phyloP scores from a whole-genome alignment of 2,888 invertebrate genomes.

The Rapana venosa region DNA sequence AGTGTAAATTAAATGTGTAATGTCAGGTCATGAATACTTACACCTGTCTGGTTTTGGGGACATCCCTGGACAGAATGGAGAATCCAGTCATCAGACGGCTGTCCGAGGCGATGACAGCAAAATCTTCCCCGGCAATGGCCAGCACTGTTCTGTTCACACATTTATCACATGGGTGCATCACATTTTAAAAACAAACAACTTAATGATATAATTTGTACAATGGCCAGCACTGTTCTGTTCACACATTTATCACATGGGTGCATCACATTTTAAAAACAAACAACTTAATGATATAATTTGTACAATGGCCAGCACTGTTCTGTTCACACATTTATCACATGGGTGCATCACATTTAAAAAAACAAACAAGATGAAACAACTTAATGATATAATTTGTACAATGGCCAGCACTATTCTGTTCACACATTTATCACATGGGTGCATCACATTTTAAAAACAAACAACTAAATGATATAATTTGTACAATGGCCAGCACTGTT shows the following conservation, averaged over 20 bases:
- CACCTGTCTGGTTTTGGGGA: constrained; percentile 91
- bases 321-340: constrained; percentile 78
- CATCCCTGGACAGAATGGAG: constrained; percentile 91
- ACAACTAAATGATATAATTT: no score
- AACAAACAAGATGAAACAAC: no score
- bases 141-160: constrained; percentile 88
- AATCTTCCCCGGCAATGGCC: constrained; percentile 97
- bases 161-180: background rate
- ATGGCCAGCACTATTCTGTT: constrained; percentile 95
- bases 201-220: no score
- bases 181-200: no score
- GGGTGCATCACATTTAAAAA: background rate
- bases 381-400: no score
- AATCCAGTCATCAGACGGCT: constrained; percentile 94
- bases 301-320: constrained; percentile 96
- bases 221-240: constrained; percentile 93
- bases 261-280: background rate
- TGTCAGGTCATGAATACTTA: constrained; percentile 59
- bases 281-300: no score
- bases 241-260: background rate
- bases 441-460: background rate
- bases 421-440: constrained; percentile 18
- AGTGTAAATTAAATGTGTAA: no score
- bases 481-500: constrained; percentile 95
- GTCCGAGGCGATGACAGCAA: constrained; percentile 95